These are phyloP conservation scores for Andricus quercusramuli DNA, from an alignment of 2,888 invertebrate species.

Conservation along the genomic window DNA sequence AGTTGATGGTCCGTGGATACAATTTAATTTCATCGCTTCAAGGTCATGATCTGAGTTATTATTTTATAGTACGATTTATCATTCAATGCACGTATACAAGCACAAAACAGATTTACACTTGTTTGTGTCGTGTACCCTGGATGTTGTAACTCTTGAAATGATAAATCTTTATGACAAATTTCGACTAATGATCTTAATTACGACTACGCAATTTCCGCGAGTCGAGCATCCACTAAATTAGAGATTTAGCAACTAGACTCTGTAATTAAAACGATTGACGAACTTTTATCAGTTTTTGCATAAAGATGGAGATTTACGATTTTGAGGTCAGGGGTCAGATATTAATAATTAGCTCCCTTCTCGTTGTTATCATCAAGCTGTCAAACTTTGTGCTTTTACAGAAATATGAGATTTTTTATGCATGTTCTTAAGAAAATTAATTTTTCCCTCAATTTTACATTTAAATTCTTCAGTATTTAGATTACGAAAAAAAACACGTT, in stretches of 20 bases:
- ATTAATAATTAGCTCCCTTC: constrained; percentile 27
- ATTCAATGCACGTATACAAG: constrained; percentile 10
- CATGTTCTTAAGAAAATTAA: background rate
- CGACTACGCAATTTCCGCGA: background rate
- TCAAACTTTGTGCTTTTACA: background rate
- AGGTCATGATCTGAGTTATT: constrained; percentile 39
- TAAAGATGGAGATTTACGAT: constrained; percentile 36
- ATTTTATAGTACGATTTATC: constrained; percentile 33
- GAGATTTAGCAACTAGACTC: constrained; percentile 24
- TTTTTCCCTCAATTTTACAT: background rate
- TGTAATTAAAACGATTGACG: constrained; percentile 21
- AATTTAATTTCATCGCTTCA: constrained; percentile 31
- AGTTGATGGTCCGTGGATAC: constrained; percentile 32
- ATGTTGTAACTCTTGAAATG: constrained; percentile 30
- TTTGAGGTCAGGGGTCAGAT: constrained; percentile 34
- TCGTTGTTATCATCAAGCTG: constrained; percentile 2
- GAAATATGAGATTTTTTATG: constrained; percentile 16
- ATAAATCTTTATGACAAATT: constrained; percentile 40
- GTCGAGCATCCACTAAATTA: constrained; percentile 11
- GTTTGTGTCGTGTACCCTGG: constrained; percentile 9
- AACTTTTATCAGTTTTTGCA: background rate
- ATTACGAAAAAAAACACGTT: background rate
- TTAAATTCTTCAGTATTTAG: background rate
- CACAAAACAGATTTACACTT: constrained; percentile 6
- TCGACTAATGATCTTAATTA: constrained; percentile 31